Conservation (phyloP, 2,113 vertebrate genomes). For the Dipodomys merriami region DNA sequence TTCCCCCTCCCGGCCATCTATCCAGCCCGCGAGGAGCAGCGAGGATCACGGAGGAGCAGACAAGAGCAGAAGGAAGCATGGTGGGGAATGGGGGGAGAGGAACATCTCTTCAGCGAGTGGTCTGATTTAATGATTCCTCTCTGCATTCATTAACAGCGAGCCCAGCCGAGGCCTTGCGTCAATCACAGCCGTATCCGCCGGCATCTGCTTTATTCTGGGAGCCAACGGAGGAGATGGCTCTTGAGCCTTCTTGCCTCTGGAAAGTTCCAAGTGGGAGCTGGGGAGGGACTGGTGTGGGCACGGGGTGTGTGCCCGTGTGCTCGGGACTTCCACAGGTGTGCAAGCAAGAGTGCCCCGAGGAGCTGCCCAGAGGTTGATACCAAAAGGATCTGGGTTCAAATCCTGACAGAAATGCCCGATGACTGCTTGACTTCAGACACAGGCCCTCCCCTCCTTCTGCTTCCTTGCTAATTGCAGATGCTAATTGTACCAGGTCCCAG, state of each 20-base stretch:
- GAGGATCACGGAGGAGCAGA: neutral
- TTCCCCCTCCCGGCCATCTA: neutral
- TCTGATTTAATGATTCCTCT: conserved; percentile 75
- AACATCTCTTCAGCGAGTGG: conserved; percentile 66
- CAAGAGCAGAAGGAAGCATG: neutral
- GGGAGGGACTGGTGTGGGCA: too few relatives aligned
- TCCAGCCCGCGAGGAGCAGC: neutral
- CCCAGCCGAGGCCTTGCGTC: conserved; percentile 39
- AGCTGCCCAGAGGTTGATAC: neutral
- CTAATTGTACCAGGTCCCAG: neutral
- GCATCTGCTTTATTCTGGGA: conserved; percentile 4
- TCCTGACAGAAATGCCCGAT: too few relatives aligned
- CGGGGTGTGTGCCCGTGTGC: fast-evolving
- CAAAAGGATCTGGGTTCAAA: neutral
- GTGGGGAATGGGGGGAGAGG: neutral
- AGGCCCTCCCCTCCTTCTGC: neutral
- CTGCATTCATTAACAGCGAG: conserved; percentile 74
- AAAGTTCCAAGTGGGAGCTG: neutral
- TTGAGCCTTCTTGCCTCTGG: neutral
- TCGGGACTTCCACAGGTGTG: fast-evolving
- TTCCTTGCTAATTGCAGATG: neutral
- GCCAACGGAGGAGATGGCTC: neutral
- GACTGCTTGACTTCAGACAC: neutral
- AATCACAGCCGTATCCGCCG: neutral
- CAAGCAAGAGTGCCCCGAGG: neutral